Evolutionary conservation across 2,113 vertebrate species (phyloP).

Genomic region (Raja brachyura): DNA sequence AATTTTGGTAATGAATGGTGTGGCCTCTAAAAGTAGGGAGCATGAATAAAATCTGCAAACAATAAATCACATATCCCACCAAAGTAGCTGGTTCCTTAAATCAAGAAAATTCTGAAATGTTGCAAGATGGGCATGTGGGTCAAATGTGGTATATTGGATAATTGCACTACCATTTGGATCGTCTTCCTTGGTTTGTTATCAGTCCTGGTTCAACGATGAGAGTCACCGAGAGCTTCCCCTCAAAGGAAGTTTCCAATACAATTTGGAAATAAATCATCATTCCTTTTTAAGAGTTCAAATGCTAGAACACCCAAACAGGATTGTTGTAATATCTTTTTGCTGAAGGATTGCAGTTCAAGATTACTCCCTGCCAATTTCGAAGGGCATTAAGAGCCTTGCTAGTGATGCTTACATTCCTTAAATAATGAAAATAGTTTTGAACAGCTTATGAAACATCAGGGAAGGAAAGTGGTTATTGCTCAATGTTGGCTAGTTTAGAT

Average conservation of each 20-base stretch:
- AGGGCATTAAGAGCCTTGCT: too few relatives aligned
- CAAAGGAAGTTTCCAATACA: not conserved
- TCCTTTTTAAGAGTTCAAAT: too few relatives aligned
- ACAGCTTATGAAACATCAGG: not conserved
- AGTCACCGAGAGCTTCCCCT: not conserved
- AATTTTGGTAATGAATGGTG: not conserved
- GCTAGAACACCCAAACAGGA: too few relatives aligned
- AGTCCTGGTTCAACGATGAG: not conserved
- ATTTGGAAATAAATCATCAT: too few relatives aligned
- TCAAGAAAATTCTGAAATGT: not conserved
- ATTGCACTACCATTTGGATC: not conserved
- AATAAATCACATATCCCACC: not conserved
- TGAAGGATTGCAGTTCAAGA: too few relatives aligned
- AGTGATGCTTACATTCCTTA: too few relatives aligned
- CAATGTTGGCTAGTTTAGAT: not conserved
- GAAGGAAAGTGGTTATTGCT: not conserved
- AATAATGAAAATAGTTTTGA: not conserved
- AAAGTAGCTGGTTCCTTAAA: not conserved
- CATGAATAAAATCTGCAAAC: not conserved
- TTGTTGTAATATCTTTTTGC: too few relatives aligned
- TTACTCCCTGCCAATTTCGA: too few relatives aligned
- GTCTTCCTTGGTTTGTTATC: not conserved
- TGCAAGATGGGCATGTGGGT: not conserved
- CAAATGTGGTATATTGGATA: not conserved
- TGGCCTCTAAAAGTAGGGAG: not conserved